Percentiles rank a stretch among this genome's conserved stretches.
phyloP scores from a whole-genome alignment of 2,113 vertebrate genomes.

The Fregetta grallaria region DNA sequence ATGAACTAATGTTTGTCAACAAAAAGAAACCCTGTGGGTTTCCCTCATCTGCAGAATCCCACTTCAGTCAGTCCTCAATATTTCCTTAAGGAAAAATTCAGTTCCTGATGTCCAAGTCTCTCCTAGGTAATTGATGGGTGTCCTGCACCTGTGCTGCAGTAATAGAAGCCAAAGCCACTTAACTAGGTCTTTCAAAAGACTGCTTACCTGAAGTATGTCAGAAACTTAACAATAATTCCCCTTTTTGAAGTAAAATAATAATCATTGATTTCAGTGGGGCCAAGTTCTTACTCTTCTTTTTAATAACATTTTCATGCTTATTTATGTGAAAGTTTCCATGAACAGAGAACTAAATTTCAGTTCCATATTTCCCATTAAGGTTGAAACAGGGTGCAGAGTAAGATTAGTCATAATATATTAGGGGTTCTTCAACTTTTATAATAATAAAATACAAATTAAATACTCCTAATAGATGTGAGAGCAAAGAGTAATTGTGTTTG shows the following conservation, averaged over 20 bases:
- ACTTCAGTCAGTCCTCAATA: not conserved
- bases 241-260: not conserved
- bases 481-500: no score
- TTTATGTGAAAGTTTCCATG: not conserved
- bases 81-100: not conserved
- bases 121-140: not conserved
- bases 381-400: not conserved
- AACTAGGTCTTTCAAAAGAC: not conserved
- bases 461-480: no score
- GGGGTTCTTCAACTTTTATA: no score
- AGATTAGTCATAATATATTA: no score
- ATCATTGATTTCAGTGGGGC: not conserved
- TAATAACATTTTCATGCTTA: not conserved
- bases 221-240: not conserved
- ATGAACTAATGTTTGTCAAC: not conserved
- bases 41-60: not conserved
- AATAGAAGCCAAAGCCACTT: not conserved
- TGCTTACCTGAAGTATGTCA: not conserved
- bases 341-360: not conserved
- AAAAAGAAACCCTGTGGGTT: not conserved
- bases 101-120: not conserved
- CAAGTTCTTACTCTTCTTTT: not conserved
- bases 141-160: not conserved
- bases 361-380: fast-evolving
- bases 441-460: no score